Conservation (phyloP, 2,113 vertebrate genomes). For the Istiophorus platypterus region DNA sequence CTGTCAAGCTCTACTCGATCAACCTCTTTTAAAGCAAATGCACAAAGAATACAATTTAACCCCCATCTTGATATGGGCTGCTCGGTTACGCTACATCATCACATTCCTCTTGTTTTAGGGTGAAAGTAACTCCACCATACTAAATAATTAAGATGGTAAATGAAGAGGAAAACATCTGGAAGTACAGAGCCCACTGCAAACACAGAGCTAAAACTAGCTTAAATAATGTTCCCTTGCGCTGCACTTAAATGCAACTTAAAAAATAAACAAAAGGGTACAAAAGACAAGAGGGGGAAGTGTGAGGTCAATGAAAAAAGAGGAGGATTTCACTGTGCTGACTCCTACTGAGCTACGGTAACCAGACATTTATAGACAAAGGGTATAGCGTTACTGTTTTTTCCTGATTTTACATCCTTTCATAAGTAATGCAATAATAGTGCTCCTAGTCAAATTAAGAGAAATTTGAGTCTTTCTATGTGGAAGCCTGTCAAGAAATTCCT, state of each 20-base stretch:
- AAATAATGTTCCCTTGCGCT: constrained; percentile 38
- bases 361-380: not conserved
- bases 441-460: not conserved
- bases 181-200: constrained; percentile 27
- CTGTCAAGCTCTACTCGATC: not conserved
- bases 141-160: constrained; percentile 10
- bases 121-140: constrained; percentile 14
- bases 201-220: constrained; percentile 68
- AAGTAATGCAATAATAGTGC: constrained; percentile 1
- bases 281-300: constrained; percentile 42
- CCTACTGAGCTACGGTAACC: constrained; percentile 2
- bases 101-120: constrained; percentile 49
- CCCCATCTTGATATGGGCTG: constrained; percentile 6
- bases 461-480: constrained; percentile 18
- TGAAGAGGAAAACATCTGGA: constrained; percentile 36
- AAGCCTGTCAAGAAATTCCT: constrained; percentile 22
- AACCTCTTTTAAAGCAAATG: not conserved
- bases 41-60: not conserved
- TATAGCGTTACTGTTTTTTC: not conserved
- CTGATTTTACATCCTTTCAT: not conserved
- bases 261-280: constrained; percentile 55
- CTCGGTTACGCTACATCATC: constrained; percentile 16
- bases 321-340: constrained; percentile 6
- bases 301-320: not conserved
- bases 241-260: constrained; percentile 65